Conservation (phyloP, 1,140 invertebrate genomes). For the Papilio polyxenes region DNA sequence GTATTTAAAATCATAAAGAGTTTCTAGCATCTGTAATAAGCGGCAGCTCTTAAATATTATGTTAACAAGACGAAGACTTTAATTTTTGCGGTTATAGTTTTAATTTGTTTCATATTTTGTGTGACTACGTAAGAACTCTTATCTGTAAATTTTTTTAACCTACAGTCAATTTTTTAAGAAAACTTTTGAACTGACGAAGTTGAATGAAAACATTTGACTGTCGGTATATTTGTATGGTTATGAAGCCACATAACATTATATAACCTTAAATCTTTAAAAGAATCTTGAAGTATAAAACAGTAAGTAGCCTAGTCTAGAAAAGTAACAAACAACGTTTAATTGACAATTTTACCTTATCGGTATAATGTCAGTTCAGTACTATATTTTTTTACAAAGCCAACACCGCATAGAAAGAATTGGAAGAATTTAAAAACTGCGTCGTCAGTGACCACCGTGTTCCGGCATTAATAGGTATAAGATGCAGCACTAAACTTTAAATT, state of each 20-base stretch:
- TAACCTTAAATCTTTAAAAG: neutral
- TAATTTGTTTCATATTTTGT: no score
- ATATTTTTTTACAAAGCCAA: conserved; percentile 21
- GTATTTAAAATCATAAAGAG: neutral
- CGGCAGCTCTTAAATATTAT: no score
- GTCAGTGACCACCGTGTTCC: conserved; percentile 7
- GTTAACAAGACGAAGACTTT: no score
- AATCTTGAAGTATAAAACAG: neutral
- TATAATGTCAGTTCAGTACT: neutral
- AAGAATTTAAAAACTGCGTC: conserved; percentile 6
- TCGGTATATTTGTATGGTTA: neutral
- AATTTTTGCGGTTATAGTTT: no score
- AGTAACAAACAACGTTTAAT: neutral
- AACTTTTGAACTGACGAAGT: no score
- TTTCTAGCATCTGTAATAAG: no score
- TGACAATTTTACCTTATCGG: neutral
- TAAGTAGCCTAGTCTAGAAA: neutral
- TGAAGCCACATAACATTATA: neutral
- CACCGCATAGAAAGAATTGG: neutral
- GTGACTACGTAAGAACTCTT: no score
- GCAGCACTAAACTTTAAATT: conserved; percentile 51
- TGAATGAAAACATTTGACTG: neutral
- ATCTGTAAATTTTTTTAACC: no score
- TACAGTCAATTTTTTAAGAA: no score
- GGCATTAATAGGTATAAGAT: conserved; percentile 45